Conservation (phyloP, 2,797 vertebrate genomes). For the Austrolebias charrua region DNA sequence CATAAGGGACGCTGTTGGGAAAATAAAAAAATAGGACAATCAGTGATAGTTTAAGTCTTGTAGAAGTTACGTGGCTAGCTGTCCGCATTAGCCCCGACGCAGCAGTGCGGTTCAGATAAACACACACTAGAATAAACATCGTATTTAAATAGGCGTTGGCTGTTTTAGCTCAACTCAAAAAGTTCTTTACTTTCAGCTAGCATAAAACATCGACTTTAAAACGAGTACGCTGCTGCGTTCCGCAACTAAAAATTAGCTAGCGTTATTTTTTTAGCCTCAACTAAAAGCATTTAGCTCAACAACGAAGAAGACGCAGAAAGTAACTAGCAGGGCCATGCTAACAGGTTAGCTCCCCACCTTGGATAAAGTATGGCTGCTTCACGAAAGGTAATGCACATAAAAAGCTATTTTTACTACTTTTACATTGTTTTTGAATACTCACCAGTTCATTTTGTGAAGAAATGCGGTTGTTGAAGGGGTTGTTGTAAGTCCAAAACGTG, state of each 20-base stretch:
- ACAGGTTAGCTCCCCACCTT: constrained; percentile 39
- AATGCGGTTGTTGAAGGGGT: constrained; percentile 3
- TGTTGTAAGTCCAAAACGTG: constrained; percentile 36
- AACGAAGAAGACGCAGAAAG: constrained; percentile 26
- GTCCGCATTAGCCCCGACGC: not conserved
- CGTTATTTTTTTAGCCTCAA: constrained; percentile 4
- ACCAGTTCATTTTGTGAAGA: constrained; percentile 67
- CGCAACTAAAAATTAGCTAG: not conserved
- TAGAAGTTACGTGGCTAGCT: not conserved
- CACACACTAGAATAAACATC: constrained; percentile 17
- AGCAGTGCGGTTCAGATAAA: not conserved
- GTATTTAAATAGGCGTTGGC: constrained; percentile 55
- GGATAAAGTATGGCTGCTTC: constrained; percentile 48
- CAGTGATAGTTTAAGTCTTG: not conserved
- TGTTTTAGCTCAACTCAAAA: constrained; percentile 9
- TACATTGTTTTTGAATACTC: constrained; percentile 35
- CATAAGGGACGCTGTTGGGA: constrained; percentile 66
- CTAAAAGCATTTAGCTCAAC: constrained; percentile 40
- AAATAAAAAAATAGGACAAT: constrained; percentile 32
- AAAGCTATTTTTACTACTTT: not conserved
- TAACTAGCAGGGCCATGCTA: constrained; percentile 55
- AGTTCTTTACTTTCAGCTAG: not conserved
- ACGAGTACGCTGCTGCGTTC: not conserved
- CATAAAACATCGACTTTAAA: not conserved
- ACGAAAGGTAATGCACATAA: not conserved